phyloP scores from a whole-genome alignment of 1,140 invertebrate genomes.

The Asbolus verrucosus region DNA sequence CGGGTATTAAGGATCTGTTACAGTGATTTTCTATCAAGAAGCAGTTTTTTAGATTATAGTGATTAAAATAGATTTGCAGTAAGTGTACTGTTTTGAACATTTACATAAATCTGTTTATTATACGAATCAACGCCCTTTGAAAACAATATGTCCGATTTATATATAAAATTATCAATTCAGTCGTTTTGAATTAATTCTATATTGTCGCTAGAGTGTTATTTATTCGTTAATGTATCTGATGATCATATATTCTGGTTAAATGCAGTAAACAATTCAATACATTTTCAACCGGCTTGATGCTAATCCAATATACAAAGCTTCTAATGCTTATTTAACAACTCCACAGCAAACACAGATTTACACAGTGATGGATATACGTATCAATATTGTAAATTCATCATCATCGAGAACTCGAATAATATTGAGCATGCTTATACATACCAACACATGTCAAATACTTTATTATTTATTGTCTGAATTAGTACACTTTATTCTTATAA shows the following conservation, averaged over 20 bases:
- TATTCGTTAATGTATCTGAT: not conserved
- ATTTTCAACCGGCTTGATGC: slow-evolving; percentile 4
- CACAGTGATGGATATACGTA: slow-evolving; percentile 13
- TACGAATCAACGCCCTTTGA: no score
- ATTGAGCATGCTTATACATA: no score
- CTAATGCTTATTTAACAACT: slow-evolving; percentile 18
- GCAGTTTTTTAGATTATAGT: no score
- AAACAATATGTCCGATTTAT: no score
- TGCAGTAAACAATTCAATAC: not conserved
- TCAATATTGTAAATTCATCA: slow-evolving; percentile 14
- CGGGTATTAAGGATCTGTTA: no score
- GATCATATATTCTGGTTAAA: not conserved
- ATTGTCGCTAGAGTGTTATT: no score
- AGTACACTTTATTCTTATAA: slow-evolving; percentile 1
- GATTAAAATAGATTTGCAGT: no score
- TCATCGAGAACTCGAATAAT: not conserved
- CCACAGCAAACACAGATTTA: slow-evolving; percentile 2
- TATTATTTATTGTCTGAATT: not conserved
- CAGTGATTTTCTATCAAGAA: no score
- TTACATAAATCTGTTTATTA: no score
- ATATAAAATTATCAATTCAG: no score
- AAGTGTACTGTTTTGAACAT: no score
- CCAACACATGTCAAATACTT: not conserved
- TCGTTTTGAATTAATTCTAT: no score
- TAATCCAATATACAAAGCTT: slow-evolving; percentile 17